Evolutionary conservation across 2,888 invertebrate genomes (phyloP), one percentile per base, ranked within the genome.

Genomic region (Volucella bombylans): DNA sequence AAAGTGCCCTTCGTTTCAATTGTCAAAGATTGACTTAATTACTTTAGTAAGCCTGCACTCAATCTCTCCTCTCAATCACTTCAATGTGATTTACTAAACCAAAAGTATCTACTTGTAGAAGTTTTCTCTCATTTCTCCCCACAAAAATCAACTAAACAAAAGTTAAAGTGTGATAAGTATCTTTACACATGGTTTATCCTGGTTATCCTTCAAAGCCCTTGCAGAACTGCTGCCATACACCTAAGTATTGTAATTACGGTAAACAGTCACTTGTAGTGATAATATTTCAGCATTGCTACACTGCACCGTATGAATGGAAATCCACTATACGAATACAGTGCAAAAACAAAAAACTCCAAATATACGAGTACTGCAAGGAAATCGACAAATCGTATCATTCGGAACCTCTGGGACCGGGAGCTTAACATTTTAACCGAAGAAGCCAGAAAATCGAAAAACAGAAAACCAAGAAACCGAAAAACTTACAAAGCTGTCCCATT

Each of bases 181-280:
- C 52, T 54, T 31, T 6, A 50, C 8, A 50, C n/a, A 61, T 39
- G 23, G n/a, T 8, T 15, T 64, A 23, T 23, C 18, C 18, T 54
- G 38, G 45, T 62, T 62, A 47, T 45, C 62, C 62, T 72, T 15
- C 4, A 31, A 54, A 55, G 43, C 38, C 45, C n/a, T 55, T 45
- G 31, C 39, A 62, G 69, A 39, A 18, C 50, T 47, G 41, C 62
- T 64, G 38, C 59, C 39, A 59, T 38, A 65, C 65, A 52, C 65
- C 39, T 43, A 39, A 81, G 69, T 3, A 23, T 23, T 23, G 18
- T 76, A 81, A 81, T 81, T 81, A 81, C 81, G 11, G 57, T 65
- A 76, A 81, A 81, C 59, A 76, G 57, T 50, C 50, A 68, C 49
- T 64, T 59, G 57, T 74, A 18, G 62, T 74, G 57, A 68, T 74